Conservation (phyloP, 2,113 vertebrate species). For the Condylura cristata region DNA sequence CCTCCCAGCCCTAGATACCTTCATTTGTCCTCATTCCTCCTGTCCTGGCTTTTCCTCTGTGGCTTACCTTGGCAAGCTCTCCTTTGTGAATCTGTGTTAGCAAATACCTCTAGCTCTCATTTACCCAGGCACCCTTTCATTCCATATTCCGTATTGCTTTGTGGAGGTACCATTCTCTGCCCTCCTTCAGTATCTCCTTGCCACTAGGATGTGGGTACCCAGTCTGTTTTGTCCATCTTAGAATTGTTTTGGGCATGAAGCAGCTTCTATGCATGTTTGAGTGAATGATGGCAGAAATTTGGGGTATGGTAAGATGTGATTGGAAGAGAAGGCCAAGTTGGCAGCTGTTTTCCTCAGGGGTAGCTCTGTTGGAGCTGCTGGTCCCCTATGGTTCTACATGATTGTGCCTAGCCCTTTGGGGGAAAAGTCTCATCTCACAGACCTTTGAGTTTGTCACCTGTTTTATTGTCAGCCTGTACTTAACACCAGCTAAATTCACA, state of each 20-base stretch:
- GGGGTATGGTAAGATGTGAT: neutral
- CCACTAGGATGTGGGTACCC: neutral
- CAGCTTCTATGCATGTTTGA: neutral
- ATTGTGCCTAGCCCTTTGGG: neutral
- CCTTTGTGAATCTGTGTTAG: neutral
- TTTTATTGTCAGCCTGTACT: neutral
- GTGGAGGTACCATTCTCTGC: neutral
- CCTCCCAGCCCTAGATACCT: neutral
- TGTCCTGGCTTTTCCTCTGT: neutral
- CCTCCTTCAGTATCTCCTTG: neutral
- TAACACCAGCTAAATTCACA: neutral
- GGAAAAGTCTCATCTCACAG: neutral
- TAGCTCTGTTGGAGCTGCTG: fast-evolving
- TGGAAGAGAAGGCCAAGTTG: neutral
- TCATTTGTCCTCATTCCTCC: neutral
- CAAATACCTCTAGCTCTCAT: neutral
- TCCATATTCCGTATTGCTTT: neutral
- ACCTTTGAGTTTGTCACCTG: neutral
- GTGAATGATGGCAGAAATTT: neutral
- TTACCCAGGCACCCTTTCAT: neutral
- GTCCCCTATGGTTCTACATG: neutral
- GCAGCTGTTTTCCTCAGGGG: neutral
- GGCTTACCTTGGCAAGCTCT: neutral
- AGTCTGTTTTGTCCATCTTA: neutral
- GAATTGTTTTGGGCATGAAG: neutral